Evolutionary conservation across 2,797 vertebrate genomes (phyloP).

Genomic region (Cirrhinus molitorella): DNA sequence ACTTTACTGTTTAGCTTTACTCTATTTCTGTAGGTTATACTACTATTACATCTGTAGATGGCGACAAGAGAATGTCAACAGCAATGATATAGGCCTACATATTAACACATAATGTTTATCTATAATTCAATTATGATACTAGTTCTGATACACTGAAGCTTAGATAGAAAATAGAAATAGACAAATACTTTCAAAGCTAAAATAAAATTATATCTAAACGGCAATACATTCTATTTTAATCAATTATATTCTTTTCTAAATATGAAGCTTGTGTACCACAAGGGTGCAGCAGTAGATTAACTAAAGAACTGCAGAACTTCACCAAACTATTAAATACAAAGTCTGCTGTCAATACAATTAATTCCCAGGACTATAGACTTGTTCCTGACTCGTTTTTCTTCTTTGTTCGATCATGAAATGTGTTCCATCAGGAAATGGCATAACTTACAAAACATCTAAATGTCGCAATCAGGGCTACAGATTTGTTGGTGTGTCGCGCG

Average conservation of each 20-base stretch:
- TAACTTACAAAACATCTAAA: background rate
- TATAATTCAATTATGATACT: background rate
- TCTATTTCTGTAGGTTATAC: too few relatives aligned
- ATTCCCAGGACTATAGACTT: background rate
- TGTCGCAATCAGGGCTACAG: background rate
- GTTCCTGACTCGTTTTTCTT: background rate
- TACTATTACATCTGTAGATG: background rate
- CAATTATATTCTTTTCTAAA: background rate
- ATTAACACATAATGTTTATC: background rate
- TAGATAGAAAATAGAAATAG: too few relatives aligned
- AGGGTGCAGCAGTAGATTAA: slow-evolving; percentile 10
- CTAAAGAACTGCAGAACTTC: background rate
- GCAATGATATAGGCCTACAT: background rate
- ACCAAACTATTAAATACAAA: background rate
- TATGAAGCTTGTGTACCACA: background rate
- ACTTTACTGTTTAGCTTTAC: too few relatives aligned
- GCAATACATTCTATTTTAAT: background rate
- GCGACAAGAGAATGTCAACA: background rate
- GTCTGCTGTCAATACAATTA: background rate
- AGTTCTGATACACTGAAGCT: too few relatives aligned
- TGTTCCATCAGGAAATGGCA: background rate
- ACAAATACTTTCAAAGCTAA: too few relatives aligned
- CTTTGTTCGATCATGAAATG: background rate
- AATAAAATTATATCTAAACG: too few relatives aligned
- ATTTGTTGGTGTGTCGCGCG: background rate